Percentiles rank a stretch among this genome's conserved stretches.
Evolutionary conservation across 2,113 vertebrate genomes (phyloP).

Genomic region (Lontra canadensis): DNA sequence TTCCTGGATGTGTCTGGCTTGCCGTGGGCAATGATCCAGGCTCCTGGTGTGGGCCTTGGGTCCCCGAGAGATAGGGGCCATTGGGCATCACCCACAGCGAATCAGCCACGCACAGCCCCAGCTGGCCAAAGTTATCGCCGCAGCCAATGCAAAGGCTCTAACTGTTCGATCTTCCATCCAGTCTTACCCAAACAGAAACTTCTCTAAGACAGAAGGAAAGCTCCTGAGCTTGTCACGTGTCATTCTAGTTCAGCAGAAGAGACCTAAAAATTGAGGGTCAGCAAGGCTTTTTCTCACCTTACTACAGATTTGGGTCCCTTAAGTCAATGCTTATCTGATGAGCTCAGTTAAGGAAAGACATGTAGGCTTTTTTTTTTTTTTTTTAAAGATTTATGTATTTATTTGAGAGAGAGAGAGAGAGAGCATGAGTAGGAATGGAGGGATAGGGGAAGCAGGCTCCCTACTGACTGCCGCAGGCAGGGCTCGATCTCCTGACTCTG

Average conservation of each 20-base stretch:
- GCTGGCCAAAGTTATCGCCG: too few species aligned
- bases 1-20: background rate
- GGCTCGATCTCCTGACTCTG: background rate
- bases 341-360: background rate
- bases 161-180: background rate
- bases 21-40: background rate
- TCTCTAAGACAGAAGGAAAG: background rate
- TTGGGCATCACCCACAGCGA: rapidly evolving
- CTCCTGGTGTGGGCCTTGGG: too few species aligned
- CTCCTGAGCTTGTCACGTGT: background rate
- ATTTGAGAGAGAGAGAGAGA: background rate
- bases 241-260: background rate
- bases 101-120: background rate
- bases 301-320: background rate
- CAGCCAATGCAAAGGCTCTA: background rate
- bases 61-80: background rate
- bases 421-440: background rate
- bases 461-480: background rate
- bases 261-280: background rate
- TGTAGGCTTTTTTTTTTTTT: background rate
- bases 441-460: background rate
- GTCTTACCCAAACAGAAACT: background rate
- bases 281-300: background rate
- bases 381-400: background rate
- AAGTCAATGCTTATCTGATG: background rate